Evolutionary conservation across 2,797 vertebrate species (phyloP).

Genomic region (Coreius guichenoti): DNA sequence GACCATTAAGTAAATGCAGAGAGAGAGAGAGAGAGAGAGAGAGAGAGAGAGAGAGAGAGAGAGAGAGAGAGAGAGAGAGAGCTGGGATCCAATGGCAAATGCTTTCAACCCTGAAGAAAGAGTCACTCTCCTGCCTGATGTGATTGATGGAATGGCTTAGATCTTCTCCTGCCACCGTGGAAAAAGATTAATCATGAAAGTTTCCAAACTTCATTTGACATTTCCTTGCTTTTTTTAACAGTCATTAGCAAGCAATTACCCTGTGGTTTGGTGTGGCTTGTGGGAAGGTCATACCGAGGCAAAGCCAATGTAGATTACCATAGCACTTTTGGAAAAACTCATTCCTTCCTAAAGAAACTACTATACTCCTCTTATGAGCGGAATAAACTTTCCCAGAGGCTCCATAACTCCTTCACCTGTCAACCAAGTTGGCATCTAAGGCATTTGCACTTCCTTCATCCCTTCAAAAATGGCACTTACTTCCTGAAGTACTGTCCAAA

Average conservation of each 20-base stretch:
- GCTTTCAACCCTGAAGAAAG: constrained; percentile 39
- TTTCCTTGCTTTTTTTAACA: constrained; percentile 38
- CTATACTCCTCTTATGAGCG: constrained; percentile 59
- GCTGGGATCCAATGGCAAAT: constrained; percentile 46
- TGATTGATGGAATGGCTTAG: constrained; percentile 52
- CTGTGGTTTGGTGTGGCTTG: constrained; percentile 63
- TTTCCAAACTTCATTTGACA: constrained; percentile 43
- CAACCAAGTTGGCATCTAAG: background rate
- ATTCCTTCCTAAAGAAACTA: constrained; percentile 64
- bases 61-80: constrained; percentile 3
- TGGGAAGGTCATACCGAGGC: constrained; percentile 72
- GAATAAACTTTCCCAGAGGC: constrained; percentile 1
- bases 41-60: constrained; percentile 14
- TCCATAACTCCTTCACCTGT: background rate
- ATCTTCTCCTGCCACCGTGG: background rate
- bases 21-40: constrained; percentile 1
- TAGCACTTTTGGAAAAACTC: constrained; percentile 68
- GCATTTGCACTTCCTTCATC: background rate
- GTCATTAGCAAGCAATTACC: constrained; percentile 46
- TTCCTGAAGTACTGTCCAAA: background rate
- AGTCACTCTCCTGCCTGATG: constrained; percentile 62
- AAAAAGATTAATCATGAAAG: constrained; percentile 42
- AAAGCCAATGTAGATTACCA: constrained; percentile 72
- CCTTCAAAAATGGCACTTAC: background rate
- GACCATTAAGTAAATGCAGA: constrained; percentile 11